Evolutionary conservation across 2,888 invertebrate species (phyloP), one percentile per base, ranked within the genome.

Genomic region (Meandrusa payeni): DNA sequence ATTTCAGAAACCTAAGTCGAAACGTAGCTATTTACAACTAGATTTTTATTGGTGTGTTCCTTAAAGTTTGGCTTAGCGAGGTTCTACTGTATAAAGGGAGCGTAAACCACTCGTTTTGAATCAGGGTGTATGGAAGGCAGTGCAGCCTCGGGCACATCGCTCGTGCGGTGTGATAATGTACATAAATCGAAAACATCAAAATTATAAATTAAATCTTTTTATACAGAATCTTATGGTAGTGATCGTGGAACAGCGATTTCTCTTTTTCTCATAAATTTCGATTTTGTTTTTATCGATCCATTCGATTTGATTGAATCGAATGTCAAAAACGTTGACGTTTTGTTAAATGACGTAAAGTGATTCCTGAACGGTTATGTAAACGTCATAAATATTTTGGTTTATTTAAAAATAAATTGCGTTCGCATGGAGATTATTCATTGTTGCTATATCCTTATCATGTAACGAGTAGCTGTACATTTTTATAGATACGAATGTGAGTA

Each of bases 121-220:
- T 13, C 6, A 7, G 5, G 11, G 5, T 19, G 19, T 28, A 28
- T 10, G 5, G 2, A 2, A 13, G 4, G 15, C 6, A 6, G 22
- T 22, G 20, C 26, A 56, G 43, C 55, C 48, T 51, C 55, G 59
- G 58, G 55, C 57, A 57, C 57, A 60, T 46, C 65, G 56, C 58
- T 64, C 65, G 55, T 71, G 69, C 64, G 64, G 68, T 75, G 80
- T 76, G 73, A 76, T 78, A 72, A 62, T 81, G 81, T 81, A 81
- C 66, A 81, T 81, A 81, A 47, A 59, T 49, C 58, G 12, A 37
- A 38, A 52, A 50, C 61, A 58, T 59, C 57, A 64, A 50, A 68
- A 63, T 60, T 58, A 59, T 55, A 29, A 28, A 70, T 62, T 67
- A 64, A 59, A 69, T 71, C 70, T 76, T 81, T 80, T 80, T 74